A percentile compares a stretch with the other conserved stretches of the same genome.
Evolutionary conservation across 1,140 invertebrate species (phyloP).

Genomic region (Dinothrombium tinctorium): DNA sequence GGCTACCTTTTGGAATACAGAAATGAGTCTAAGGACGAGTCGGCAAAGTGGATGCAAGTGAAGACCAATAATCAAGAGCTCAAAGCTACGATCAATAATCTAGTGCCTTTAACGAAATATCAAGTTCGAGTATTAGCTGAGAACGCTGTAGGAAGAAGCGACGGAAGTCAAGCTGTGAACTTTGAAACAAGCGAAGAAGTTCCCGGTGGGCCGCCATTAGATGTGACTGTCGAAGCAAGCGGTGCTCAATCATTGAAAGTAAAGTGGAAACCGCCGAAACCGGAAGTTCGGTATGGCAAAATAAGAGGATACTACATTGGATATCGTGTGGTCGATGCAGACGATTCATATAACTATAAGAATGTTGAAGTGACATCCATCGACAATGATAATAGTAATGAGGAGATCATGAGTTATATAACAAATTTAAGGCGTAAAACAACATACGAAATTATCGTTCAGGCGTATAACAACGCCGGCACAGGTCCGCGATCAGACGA

Average conservation of each 20-base stretch:
- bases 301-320: conserved; percentile 34
- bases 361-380: conserved; percentile 51
- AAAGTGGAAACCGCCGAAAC: conserved; percentile 19
- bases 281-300: conserved; percentile 17
- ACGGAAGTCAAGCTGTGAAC: conserved; percentile 53
- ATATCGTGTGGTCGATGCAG: conserved; percentile 17
- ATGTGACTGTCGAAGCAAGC: conserved; percentile 7
- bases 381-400: background rate
- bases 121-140: conserved; percentile 85
- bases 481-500: conserved; percentile 22
- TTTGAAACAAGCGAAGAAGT: conserved; percentile 79
- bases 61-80: conserved; percentile 41
- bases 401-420: conserved; percentile 1
- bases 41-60: conserved; percentile 52
- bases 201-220: conserved; percentile 14
- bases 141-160: conserved; percentile 78
- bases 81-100: conserved; percentile 41
- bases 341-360: conserved; percentile 49
- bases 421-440: conserved; percentile 18
- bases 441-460: conserved; percentile 25
- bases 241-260: conserved; percentile 22
- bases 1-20: conserved; percentile 79
- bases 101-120: conserved; percentile 80
- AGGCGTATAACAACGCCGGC: conserved; percentile 25
- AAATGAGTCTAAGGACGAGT: conserved; percentile 17